Conservation (phyloP, 1,140 invertebrate species). For the fruit fly (Drosophila melanogaster) region DNA sequence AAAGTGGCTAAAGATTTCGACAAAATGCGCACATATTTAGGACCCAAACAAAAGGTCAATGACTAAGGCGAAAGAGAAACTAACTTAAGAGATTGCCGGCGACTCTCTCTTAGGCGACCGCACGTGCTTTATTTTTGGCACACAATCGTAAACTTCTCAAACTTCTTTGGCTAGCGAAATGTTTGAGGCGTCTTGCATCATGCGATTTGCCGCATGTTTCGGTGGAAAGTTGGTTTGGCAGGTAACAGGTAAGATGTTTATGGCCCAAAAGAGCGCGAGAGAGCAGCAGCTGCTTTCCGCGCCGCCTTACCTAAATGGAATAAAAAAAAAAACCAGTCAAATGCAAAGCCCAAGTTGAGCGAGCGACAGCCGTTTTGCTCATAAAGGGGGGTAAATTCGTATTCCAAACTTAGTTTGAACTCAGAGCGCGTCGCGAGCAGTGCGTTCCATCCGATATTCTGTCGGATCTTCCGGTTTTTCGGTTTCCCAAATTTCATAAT, state of each 20-base stretch:
- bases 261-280: constrained; percentile 22
- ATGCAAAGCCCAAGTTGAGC: constrained; percentile 68
- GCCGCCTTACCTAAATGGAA: constrained; percentile 5
- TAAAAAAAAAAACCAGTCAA: constrained; percentile 18
- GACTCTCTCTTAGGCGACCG: constrained; percentile 32
- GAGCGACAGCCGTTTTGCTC: constrained; percentile 26
- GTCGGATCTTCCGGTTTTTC: no score
- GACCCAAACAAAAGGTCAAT: constrained; percentile 28
- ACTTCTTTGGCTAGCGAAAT: constrained; percentile 49
- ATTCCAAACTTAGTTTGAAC: constrained; percentile 69
- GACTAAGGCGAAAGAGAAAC: constrained; percentile 36
- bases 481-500: neutral
- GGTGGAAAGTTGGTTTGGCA: constrained; percentile 20
- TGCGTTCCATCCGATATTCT: constrained; percentile 12
- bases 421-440: constrained; percentile 47
- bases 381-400: constrained; percentile 58
- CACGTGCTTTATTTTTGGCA: constrained; percentile 50
- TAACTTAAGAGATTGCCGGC: constrained; percentile 13
- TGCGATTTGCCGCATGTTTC: constrained; percentile 20
- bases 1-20: constrained; percentile 9
- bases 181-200: constrained; percentile 65
- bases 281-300: constrained; percentile 18
- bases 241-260: constrained; percentile 28
- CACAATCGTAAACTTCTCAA: constrained; percentile 12
- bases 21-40: constrained; percentile 6